phyloP scores from a whole-genome alignment of 2,888 invertebrate genomes.

The Stenotaenia linearis region DNA sequence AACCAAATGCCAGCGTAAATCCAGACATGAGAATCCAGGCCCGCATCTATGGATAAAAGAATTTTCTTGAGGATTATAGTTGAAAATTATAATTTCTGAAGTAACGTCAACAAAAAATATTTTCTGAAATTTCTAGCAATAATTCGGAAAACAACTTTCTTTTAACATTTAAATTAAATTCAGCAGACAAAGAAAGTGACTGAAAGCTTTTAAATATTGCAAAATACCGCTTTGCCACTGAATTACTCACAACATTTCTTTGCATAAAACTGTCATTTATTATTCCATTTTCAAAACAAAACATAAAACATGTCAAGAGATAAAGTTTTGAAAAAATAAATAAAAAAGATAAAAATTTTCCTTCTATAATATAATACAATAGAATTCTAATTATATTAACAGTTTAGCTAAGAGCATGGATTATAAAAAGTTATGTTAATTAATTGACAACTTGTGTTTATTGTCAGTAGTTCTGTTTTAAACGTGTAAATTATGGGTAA shows the following conservation, averaged over 20 bases:
- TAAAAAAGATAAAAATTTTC: background rate
- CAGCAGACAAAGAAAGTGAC: background rate
- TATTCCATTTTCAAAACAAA: background rate
- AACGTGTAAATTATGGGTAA: too few species aligned
- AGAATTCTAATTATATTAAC: too few species aligned
- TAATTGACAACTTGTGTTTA: background rate
- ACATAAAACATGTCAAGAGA: background rate
- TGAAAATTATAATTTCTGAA: background rate
- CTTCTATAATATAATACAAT: too few species aligned
- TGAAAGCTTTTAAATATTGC: background rate
- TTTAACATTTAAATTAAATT: background rate
- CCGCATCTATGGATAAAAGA: constrained; percentile 48
- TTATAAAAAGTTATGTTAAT: too few species aligned
- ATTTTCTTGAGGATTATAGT: background rate
- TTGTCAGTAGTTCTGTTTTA: too few species aligned
- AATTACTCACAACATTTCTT: background rate
- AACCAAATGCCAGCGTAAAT: constrained; percentile 95
- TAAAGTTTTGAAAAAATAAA: background rate
- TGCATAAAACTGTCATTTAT: background rate
- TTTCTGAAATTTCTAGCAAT: too few species aligned
- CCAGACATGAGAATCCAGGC: constrained; percentile 97
- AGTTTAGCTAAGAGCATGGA: too few species aligned
- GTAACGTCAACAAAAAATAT: too few species aligned
- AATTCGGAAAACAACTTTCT: too few species aligned
- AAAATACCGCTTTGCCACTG: background rate